phyloP scores from a whole-genome alignment of 1,140 invertebrate species.

The Lepidurus arcticus region DNA sequence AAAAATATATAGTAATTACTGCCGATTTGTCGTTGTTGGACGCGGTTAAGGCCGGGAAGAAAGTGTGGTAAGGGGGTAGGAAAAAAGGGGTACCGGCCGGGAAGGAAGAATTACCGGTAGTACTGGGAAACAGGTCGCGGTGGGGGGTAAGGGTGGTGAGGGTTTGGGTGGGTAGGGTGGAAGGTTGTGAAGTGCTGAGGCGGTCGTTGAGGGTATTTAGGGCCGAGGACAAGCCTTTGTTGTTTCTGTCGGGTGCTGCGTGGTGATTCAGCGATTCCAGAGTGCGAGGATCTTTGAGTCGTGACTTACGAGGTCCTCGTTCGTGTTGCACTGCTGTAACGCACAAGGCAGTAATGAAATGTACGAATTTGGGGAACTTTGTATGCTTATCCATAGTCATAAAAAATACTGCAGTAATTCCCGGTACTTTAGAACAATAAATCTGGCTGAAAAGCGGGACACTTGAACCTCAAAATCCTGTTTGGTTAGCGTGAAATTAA shows the following conservation, averaged over 20 bases:
- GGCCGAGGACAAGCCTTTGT: conserved; percentile 30
- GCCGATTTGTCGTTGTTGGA: not conserved
- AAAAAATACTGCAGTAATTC: too few species aligned
- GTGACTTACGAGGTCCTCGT: conserved; percentile 53
- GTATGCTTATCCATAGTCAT: too few species aligned
- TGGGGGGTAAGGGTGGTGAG: conserved; percentile 30
- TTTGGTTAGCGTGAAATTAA: too few species aligned
- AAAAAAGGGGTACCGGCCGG: conserved; percentile 32
- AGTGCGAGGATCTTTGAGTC: conserved; percentile 31
- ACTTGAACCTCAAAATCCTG: too few species aligned
- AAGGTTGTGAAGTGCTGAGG: not conserved
- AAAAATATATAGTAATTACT: conserved; percentile 27
- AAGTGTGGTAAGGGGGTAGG: not conserved
- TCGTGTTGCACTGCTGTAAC: conserved; percentile 55
- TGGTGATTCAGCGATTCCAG: not conserved
- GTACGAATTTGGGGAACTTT: not conserved
- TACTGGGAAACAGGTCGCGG: conserved; percentile 33
- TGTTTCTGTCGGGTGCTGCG: conserved; percentile 28
- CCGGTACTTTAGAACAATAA: too few species aligned
- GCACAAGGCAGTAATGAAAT: conserved; percentile 30
- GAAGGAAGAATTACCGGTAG: conserved; percentile 35
- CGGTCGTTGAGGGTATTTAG: not conserved
- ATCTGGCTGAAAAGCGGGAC: too few species aligned
- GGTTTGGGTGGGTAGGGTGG: conserved; percentile 28
- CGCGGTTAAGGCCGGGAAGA: conserved; percentile 15